Evolutionary conservation across 2,113 vertebrate genomes (phyloP).

Genomic region (Cheirogaleus medius): DNA sequence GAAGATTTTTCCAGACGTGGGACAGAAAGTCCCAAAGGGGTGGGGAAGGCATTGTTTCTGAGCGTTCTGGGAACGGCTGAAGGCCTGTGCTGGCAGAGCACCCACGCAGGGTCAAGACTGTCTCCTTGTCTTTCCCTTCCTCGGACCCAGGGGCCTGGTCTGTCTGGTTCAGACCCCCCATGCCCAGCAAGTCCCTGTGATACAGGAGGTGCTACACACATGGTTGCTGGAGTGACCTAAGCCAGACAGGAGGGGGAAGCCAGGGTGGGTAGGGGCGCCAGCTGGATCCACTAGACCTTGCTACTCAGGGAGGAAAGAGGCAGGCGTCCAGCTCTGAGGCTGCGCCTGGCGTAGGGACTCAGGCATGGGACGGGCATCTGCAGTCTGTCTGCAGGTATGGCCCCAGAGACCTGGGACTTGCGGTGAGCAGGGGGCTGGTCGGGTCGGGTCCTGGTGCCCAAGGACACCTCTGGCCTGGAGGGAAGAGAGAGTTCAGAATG

Average conservation of each 20-base stretch:
- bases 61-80: neutral
- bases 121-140: neutral
- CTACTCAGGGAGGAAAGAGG: neutral
- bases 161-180: neutral
- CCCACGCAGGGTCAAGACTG: neutral
- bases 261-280: fast-evolving
- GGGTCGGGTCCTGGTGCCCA: too few species aligned
- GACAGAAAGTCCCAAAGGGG: slow-evolving; percentile 39
- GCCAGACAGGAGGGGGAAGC: neutral
- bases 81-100: neutral
- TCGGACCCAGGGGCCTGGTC: neutral
- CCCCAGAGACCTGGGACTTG: neutral
- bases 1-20: slow-evolving; percentile 53
- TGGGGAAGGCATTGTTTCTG: slow-evolving; percentile 10
- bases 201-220: fast-evolving
- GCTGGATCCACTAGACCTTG: neutral
- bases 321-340: neutral
- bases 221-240: neutral
- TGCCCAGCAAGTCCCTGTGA: neutral
- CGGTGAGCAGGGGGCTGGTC: neutral
- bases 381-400: neutral
- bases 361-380: fast-evolving
- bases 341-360: neutral
- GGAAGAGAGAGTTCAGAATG: neutral
- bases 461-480: neutral